These are phyloP conservation scores for Chrosomus eos DNA, from an alignment of 2,797 vertebrate species.

Conservation along the genomic window DNA sequence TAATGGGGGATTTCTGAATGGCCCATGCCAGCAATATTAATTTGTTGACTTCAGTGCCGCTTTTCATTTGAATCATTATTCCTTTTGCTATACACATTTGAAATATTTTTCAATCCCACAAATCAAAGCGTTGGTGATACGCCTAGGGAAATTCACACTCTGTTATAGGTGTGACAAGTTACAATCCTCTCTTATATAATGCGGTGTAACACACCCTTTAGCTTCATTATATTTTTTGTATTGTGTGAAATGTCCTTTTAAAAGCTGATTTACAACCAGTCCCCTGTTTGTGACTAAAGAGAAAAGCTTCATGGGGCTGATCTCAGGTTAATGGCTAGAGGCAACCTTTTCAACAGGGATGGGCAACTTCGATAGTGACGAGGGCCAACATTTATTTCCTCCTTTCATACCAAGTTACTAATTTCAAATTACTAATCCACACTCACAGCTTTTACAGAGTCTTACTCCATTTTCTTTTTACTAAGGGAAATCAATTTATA, in stretches of 20 bases:
- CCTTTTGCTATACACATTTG: neutral
- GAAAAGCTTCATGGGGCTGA: neutral
- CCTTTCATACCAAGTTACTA: too few species aligned
- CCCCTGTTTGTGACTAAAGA: conserved; percentile 12
- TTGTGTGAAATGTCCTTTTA: conserved; percentile 19
- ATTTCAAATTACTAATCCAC: too few species aligned
- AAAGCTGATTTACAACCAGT: conserved; percentile 1
- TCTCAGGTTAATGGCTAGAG: neutral
- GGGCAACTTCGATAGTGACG: neutral
- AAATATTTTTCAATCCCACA: neutral
- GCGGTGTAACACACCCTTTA: neutral
- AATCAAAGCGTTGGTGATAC: neutral
- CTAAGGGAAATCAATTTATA: neutral
- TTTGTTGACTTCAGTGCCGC: conserved; percentile 24
- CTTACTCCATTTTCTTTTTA: neutral
- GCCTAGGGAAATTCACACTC: neutral
- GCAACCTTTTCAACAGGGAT: neutral
- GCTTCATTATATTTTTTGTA: conserved; percentile 4
- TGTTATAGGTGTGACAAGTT: conserved; percentile 16
- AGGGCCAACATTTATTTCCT: too few species aligned
- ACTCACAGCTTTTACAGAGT: too few species aligned
- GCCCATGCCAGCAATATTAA: conserved; percentile 27
- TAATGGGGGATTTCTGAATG: conserved; percentile 30
- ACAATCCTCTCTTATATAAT: conserved; percentile 12
- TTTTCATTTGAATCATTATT: conserved; percentile 16